A percentile compares a stretch with the other conserved stretches of the same genome.
These are phyloP conservation scores for Polydesmus complanatus DNA, from an alignment of 2,888 invertebrate genomes.

Conservation along the genomic window DNA sequence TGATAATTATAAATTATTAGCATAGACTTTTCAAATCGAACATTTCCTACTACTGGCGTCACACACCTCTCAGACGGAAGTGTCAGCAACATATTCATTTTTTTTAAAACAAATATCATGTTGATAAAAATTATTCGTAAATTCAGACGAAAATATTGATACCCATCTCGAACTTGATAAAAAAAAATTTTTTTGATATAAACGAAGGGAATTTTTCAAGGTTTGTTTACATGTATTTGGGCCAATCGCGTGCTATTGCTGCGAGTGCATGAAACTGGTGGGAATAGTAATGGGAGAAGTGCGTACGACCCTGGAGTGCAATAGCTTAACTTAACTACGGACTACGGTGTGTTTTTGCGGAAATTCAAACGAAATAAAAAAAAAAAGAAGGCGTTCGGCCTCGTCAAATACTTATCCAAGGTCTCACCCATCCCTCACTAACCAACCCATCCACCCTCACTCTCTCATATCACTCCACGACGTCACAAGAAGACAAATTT, in stretches of 20 bases:
- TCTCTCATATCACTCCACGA: not conserved
- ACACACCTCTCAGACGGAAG: too few relatives aligned
- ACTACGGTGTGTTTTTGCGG: too few relatives aligned
- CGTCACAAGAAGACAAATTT: too few relatives aligned
- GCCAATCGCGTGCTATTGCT: not conserved
- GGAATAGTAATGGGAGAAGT: too few relatives aligned
- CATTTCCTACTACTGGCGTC: not conserved
- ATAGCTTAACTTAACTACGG: not conserved
- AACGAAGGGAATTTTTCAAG: not conserved
- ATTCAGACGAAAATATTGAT: too few relatives aligned
- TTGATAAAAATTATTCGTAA: too few relatives aligned
- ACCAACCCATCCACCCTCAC: not conserved
- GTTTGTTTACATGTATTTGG: not conserved
- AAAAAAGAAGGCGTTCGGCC: not conserved
- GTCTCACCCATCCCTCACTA: not conserved
- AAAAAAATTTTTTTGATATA: not conserved
- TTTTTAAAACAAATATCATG: too few relatives aligned
- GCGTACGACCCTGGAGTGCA: not conserved
- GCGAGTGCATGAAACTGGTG: not conserved
- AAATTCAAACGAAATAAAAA: too few relatives aligned
- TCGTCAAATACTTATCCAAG: not conserved
- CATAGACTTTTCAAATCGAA: not conserved
- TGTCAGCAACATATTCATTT: too few relatives aligned
- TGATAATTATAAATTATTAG: not conserved
- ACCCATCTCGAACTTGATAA: too few relatives aligned